phyloP scores from a whole-genome alignment of 2,113 vertebrate genomes.

The Mormyrus lacerda region DNA sequence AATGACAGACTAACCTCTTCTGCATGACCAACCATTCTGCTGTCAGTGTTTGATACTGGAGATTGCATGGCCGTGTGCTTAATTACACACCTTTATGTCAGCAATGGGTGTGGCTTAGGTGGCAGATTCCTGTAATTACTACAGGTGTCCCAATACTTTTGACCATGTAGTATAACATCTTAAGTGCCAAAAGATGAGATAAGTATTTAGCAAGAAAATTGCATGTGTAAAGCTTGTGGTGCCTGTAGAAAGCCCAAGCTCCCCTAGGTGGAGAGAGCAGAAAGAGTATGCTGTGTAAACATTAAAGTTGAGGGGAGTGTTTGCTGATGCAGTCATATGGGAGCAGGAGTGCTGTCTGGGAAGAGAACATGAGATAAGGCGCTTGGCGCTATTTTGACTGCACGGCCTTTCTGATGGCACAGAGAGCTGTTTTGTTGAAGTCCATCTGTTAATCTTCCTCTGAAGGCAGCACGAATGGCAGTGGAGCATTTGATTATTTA shows the following conservation, averaged over 20 bases:
- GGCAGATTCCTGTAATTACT: neutral
- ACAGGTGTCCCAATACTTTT: neutral
- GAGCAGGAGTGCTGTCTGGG: neutral
- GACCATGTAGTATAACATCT: neutral
- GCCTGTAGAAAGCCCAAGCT: neutral
- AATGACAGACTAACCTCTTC: neutral
- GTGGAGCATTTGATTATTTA: neutral
- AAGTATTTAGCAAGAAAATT: neutral
- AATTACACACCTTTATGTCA: neutral
- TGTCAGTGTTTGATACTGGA: neutral
- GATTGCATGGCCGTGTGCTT: neutral
- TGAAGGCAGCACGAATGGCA: neutral
- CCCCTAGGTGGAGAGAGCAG: neutral
- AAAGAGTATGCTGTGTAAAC: neutral
- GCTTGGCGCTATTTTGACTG: neutral
- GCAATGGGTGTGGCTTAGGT: neutral
- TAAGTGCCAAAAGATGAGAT: neutral
- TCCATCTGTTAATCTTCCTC: neutral
- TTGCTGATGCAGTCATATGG: neutral
- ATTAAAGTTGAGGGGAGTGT: neutral
- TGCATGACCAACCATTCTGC: neutral
- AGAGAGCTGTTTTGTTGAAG: neutral
- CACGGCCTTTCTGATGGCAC: neutral
- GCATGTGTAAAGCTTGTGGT: neutral
- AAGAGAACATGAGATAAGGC: neutral